These are phyloP conservation scores for Aporophyla lueneburgensis DNA, from an alignment of 2,888 invertebrate species.

Conservation along the genomic window DNA sequence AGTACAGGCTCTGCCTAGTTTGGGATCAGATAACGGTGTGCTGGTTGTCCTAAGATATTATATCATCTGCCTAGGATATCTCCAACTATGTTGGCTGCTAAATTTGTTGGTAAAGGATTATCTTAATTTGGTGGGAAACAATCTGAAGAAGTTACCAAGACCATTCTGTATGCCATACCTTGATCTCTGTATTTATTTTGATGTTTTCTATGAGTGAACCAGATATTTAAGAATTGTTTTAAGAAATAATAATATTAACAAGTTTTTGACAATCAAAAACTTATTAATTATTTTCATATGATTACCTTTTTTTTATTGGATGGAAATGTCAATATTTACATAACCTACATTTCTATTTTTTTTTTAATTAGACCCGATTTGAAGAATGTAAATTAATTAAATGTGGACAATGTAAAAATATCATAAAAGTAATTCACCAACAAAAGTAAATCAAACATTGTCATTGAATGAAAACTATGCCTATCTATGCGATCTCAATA, in stretches of 20 bases:
- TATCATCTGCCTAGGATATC: not conserved
- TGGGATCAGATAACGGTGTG: no score
- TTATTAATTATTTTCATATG: no score
- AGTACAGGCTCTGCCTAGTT: no score
- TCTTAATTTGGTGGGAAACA: not conserved
- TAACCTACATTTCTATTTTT: slow-evolving; percentile 24
- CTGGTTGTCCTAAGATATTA: no score
- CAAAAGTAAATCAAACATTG: not conserved
- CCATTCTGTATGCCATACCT: no score
- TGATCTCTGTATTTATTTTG: not conserved
- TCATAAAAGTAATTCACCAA: not conserved
- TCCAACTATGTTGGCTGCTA: not conserved
- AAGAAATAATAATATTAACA: not conserved
- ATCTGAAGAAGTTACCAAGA: not conserved
- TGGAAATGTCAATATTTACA: slow-evolving; percentile 42
- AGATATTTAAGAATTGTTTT: not conserved
- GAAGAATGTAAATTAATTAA: not conserved
- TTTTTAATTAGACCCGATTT: not conserved
- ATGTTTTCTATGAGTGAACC: not conserved
- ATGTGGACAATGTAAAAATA: not conserved
- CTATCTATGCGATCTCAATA: slow-evolving; percentile 8
- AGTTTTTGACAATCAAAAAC: not conserved
- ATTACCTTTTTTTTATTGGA: not conserved
- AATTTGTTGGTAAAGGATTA: not conserved
- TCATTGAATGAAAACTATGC: slow-evolving; percentile 14